phyloP scores from a whole-genome alignment of 2,888 invertebrate species.

The Iselma pallidipennis region DNA sequence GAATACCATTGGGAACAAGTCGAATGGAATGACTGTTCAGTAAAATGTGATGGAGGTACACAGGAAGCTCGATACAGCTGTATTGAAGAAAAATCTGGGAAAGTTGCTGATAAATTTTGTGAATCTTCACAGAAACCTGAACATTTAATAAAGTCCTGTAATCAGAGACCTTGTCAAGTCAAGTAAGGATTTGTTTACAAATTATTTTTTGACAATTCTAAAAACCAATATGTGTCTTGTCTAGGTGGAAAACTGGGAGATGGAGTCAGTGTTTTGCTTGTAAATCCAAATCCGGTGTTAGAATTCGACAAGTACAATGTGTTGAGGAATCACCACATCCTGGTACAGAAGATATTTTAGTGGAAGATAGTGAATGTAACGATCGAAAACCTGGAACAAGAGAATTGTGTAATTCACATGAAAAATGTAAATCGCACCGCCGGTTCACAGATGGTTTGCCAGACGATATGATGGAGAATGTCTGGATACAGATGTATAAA shows the following conservation, averaged over 20 bases:
- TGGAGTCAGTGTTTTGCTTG: constrained; percentile 68
- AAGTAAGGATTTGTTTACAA: constrained; percentile 49
- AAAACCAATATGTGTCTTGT: too few species aligned
- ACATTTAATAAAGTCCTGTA: constrained; percentile 55
- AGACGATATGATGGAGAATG: constrained; percentile 40
- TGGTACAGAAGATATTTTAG: constrained; percentile 57
- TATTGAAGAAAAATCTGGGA: constrained; percentile 64
- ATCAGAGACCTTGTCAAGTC: constrained; percentile 57
- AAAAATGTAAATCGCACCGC: constrained; percentile 43
- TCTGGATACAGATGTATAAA: constrained; percentile 45
- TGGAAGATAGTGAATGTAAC: constrained; percentile 50
- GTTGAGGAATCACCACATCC: constrained; percentile 53
- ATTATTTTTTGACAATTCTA: neutral
- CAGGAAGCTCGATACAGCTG: constrained; percentile 61
- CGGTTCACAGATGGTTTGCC: constrained; percentile 39
- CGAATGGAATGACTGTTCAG: constrained; percentile 66
- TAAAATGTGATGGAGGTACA: constrained; percentile 66
- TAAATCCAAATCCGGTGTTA: constrained; percentile 55
- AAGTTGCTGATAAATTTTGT: constrained; percentile 63
- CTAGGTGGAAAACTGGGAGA: constrained; percentile 67
- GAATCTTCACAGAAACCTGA: constrained; percentile 54
- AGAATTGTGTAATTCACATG: constrained; percentile 51
- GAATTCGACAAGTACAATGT: constrained; percentile 58
- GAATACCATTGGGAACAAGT: constrained; percentile 66
- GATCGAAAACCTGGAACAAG: constrained; percentile 44